Percentiles rank a stretch among this genome's conserved stretches.
Evolutionary conservation across 2,113 vertebrate species (phyloP).

Genomic region (Eleginops maclovinus): DNA sequence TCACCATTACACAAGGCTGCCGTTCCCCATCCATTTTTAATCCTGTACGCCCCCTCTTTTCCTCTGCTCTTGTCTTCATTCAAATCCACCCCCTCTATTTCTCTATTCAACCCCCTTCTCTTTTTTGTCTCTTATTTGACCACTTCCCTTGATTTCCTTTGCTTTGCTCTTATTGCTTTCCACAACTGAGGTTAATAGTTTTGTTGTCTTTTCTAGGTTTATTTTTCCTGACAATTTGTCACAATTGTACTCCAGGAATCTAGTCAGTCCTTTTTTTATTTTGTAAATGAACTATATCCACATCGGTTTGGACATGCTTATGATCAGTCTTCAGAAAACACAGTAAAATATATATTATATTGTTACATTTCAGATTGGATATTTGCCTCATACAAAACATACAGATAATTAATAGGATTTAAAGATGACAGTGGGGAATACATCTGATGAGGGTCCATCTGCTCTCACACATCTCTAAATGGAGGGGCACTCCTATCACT

Average conservation of each 20-base stretch:
- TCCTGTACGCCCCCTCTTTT: constrained; percentile 16
- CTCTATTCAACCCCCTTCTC: not conserved
- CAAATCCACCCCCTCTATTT: not conserved
- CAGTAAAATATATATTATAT: not conserved
- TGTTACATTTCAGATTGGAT: too few relatives aligned
- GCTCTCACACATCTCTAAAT: not conserved
- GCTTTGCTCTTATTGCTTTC: not conserved
- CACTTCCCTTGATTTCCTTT: not conserved
- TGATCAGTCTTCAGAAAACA: not conserved
- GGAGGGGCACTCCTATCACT: constrained; percentile 24
- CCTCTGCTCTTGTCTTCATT: not conserved
- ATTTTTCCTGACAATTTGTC: not conserved
- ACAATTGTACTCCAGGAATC: not conserved
- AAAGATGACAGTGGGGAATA: constrained; percentile 20
- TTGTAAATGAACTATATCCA: not conserved
- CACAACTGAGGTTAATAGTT: too few relatives aligned
- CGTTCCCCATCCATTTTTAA: constrained; percentile 79
- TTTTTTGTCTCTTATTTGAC: not conserved
- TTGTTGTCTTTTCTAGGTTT: too few relatives aligned
- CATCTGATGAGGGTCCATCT: not conserved
- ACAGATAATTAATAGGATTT: constrained; percentile 6
- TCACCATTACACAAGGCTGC: constrained; percentile 73
- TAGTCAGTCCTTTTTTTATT: not conserved
- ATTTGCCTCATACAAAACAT: not conserved
- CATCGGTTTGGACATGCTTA: too few relatives aligned